Base-by-base conservation (phyloP, 2,113 vertebrate species). In the Xyliphius kryptos region DNA sequence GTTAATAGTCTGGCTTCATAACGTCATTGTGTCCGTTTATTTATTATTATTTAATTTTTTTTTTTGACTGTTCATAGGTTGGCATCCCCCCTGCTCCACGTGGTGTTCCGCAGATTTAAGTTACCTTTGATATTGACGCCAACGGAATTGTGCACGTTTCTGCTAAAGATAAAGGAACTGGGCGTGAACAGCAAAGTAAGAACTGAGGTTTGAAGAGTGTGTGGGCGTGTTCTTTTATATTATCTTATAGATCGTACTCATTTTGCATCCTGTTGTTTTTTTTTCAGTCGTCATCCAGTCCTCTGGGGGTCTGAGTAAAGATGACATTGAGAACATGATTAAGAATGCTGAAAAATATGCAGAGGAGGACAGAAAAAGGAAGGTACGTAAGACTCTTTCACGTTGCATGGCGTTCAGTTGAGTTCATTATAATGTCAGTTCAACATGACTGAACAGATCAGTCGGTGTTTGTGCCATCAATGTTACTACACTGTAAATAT, bases 281-380 rank as follows among this genome's bases (percentile, higher is more conserved):
- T n/a, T n/a, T 76, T 11, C 76, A 99, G 96, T 99, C 78, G 91
- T 98, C 59, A 99, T 99, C 82, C 96, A 99, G 85, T 99, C 96
- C 16, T 99, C 95, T 41, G 96, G 96, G 6, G 96, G 96, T 1
- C 90, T 99, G 60, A 97, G 94, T 79, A 99, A 99, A 76, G 95
- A 98, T 56, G 95, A 99, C 72, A 99, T 98, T 71, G 95, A 99
- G 84, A 99, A 99, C 81, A 99, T 99, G 96, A 82, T 99, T 76
- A 99, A 96, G 82, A 99, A 99, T 1, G 96, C 96, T 8, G 96
- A 99, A 82, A 94, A 85, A 61, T 97, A 97, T 0, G 95, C 95
- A 0, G 96, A 99, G 63, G 93, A 97, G 74, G 96, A 99, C 84
- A 77, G 92, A 44, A 85, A 95, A 76, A 91, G 89, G 51, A 99